phyloP scores from a whole-genome alignment of 2,888 invertebrate species.

The Isotomurus palustris region DNA sequence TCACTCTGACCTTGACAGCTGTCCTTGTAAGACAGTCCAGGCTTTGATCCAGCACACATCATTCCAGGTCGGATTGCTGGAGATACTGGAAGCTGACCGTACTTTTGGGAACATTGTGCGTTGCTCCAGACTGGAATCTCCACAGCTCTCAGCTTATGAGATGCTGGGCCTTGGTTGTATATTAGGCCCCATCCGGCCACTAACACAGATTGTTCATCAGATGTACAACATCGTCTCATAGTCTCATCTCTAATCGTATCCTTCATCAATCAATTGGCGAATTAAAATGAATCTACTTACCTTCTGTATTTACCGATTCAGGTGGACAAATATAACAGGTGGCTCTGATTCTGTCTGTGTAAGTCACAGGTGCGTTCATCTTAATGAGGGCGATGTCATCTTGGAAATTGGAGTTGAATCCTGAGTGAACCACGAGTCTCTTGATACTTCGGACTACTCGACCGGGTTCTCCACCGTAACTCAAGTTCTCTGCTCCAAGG shows the following conservation, averaged over 20 bases:
- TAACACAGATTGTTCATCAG: no score
- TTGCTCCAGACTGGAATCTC: slow-evolving; percentile 80
- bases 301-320: slow-evolving; percentile 27
- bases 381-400: slow-evolving; percentile 69
- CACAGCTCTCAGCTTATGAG: slow-evolving; percentile 74
- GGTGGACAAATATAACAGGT: slow-evolving; percentile 39
- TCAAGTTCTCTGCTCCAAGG: slow-evolving; percentile 78
- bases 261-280: slow-evolving; percentile 28
- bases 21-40: slow-evolving; percentile 14
- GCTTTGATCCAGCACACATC: slow-evolving; percentile 32
- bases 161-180: slow-evolving; percentile 71
- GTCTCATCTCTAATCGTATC: no score
- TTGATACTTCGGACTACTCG: slow-evolving; percentile 60
- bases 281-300: slow-evolving; percentile 25
- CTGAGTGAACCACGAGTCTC: slow-evolving; percentile 75
- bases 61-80: slow-evolving; percentile 74
- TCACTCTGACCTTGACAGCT: slow-evolving; percentile 24
- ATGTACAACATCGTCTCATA: slow-evolving; percentile 48
- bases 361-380: slow-evolving; percentile 30
- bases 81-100: slow-evolving; percentile 78
- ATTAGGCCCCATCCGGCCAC: slow-evolving; percentile 9
- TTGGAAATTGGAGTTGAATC: slow-evolving; percentile 65
- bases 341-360: slow-evolving; percentile 26
- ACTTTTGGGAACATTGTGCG: slow-evolving; percentile 68
- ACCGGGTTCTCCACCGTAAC: slow-evolving; percentile 45